phyloP scores from a whole-genome alignment of 2,888 invertebrate species.

The Sepioteuthis lessoniana region DNA sequence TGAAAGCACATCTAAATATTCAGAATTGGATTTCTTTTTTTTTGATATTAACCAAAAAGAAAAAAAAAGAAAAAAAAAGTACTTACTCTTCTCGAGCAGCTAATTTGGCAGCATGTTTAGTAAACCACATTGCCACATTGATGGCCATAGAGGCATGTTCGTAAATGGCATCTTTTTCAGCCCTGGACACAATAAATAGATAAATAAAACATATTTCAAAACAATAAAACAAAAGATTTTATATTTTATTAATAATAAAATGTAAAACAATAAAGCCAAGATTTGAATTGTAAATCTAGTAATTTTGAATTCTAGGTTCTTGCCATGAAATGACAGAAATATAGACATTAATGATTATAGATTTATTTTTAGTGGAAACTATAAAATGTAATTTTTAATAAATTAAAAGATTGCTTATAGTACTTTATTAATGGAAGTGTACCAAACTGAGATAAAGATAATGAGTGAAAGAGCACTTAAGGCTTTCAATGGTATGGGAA shows the following conservation, averaged over 20 bases:
- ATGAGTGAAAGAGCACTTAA: no score
- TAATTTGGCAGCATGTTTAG: conserved; percentile 81
- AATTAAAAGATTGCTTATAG: not conserved
- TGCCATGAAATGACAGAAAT: no score
- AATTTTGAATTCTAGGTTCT: no score
- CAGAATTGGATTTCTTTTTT: not conserved
- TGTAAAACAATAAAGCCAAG: not conserved
- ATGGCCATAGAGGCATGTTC: conserved; percentile 79
- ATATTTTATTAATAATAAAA: not conserved
- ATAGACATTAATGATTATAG: not conserved
- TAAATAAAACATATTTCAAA: not conserved
- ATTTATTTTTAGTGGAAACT: not conserved
- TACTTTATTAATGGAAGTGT: no score
- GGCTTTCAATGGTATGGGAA: no score
- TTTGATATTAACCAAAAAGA: no score
- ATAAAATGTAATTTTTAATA: not conserved
- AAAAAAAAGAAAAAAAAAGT: not conserved
- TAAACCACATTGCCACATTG: conserved; percentile 80
- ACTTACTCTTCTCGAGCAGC: conserved; percentile 79
- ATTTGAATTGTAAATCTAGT: no score
- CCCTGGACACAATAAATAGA: conserved; percentile 69
- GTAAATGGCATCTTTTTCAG: conserved; percentile 78
- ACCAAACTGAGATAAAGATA: no score
- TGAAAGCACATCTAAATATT: not conserved
- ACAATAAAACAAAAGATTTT: not conserved